Base-by-base conservation (phyloP, 2,888 invertebrate genomes). In the Suillia variegata region DNA sequence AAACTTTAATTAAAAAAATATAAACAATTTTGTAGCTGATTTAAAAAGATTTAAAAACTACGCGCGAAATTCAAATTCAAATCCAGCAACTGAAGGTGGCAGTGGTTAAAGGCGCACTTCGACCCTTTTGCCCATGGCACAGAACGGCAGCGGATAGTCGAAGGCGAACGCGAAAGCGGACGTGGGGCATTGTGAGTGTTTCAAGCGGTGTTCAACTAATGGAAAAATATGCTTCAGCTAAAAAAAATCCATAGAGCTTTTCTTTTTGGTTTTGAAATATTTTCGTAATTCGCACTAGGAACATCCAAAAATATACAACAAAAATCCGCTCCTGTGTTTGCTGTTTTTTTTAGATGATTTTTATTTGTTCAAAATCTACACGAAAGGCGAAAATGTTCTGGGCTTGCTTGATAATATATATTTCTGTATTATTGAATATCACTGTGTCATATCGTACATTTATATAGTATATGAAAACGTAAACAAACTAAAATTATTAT, bases 391-490 rank as follows among this genome's bases (percentile, higher is more conserved):
- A 49, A 57, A 65, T 73, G 76, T 73, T 75, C 75, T 79, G 76
- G 74, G 74, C 77, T 79, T 77, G 79, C 76, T 80, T 76, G 61
- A 62, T 62, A 22, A 52, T 62, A 63, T 61, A 24, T 54, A 54
- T 54, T 54, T 54, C 54, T 54, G 45, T 54, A 54, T 54, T 45
- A 45, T 45, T 45, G 13, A 67, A 77, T 78, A 78, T 78, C 76
- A 82, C 77, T 80, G 80, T 81, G 81, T 81, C 82, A 82, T 82
- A 82, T 82, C 82, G 80, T 81, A 81, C 78, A 79, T 78, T 77
- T 74, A 77, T 73, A 73, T 64, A 62, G 34, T 49, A 45, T 49
- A 59, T 59, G 34, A 53, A 61, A 62, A 56, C 58, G 62, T 54
- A 64, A 55, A 65, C 51, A 56, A 59, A 62, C 55, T 57, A 58